Base-by-base conservation (phyloP, 1,140 invertebrate species). In the Rhopalosiphum maidis region DNA sequence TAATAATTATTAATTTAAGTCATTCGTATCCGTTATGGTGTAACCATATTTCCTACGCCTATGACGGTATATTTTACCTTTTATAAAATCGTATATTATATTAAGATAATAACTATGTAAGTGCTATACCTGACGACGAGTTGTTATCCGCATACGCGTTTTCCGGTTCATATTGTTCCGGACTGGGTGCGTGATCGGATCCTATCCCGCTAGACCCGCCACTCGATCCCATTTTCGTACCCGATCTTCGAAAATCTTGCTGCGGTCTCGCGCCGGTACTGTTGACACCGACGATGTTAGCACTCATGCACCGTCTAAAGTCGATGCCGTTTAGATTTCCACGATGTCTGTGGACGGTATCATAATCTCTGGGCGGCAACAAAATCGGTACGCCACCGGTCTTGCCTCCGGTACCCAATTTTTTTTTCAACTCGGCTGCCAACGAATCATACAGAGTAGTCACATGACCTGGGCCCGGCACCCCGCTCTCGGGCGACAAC, bases 301-400 rank as follows among this genome's bases (percentile, higher is more conserved):
- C 95, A 94, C 97, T 97, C 46, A 97, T 95, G 94, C 97, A 97
- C 89, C 97, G 95, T 30, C 98, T 95, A 35, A 97, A 95, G 94
- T 98, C 97, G 91, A 98, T 98, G 68, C 97, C 97, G 51, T 96
- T 96, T n/a, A 98, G 95, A 95, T 98, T 98, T 1, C 98, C 98
- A 93, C 97, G 97, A 93, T 97, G 97, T 93, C 98, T 96, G 94
- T 98, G 97, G 18, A 98, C 97, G 3, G 97, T 98, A 95, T 99
- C 98, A 95, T 99, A 99, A 95, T 99, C 99, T 83, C 98, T 96
- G 0, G 98, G 98, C 3, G 99, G 98, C 90, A 98, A 95, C 54
- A 99, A 96, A 82, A 99, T 96, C 2, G 98, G 98, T 0, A 95
- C 95, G 11, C 95, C 94, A 25, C 90, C 54, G 22, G 85, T 68